Conservation (phyloP, 2,797 vertebrate genomes). For the Anas georgica region DNA sequence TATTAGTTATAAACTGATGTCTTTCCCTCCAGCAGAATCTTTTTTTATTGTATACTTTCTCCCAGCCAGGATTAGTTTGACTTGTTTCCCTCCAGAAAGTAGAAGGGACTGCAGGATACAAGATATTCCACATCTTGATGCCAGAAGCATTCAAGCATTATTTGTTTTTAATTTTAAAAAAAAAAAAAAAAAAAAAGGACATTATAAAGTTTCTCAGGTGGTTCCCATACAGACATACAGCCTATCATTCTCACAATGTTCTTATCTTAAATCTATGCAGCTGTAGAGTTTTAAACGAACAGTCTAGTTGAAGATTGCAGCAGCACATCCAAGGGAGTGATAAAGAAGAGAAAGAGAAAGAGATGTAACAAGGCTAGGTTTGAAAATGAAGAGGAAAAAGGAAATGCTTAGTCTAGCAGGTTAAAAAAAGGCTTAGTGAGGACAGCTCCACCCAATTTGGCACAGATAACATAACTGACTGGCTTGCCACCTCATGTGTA, state of each 20-base stretch:
- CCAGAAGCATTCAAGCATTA: neutral
- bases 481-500: neutral
- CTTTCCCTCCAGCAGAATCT: neutral
- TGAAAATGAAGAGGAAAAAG: conserved; percentile 31
- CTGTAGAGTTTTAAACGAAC: conserved; percentile 39
- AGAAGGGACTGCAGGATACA: neutral
- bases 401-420: conserved; percentile 13
- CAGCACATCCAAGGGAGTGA: conserved; percentile 12
- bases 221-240: neutral
- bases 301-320: neutral
- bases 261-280: conserved; percentile 13
- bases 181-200: neutral
- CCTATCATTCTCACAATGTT: neutral
- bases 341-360: conserved; percentile 28
- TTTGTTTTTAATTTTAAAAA: neutral
- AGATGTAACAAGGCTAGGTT: neutral
- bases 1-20: neutral
- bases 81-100: neutral
- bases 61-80: neutral
- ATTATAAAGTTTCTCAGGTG: neutral
- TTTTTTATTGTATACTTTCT: neutral
- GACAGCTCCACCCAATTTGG: neutral
- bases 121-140: neutral
- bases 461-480: neutral
- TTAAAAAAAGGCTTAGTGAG: neutral